phyloP scores from a whole-genome alignment of 2,888 invertebrate species.

The Chrysolina haemoptera region DNA sequence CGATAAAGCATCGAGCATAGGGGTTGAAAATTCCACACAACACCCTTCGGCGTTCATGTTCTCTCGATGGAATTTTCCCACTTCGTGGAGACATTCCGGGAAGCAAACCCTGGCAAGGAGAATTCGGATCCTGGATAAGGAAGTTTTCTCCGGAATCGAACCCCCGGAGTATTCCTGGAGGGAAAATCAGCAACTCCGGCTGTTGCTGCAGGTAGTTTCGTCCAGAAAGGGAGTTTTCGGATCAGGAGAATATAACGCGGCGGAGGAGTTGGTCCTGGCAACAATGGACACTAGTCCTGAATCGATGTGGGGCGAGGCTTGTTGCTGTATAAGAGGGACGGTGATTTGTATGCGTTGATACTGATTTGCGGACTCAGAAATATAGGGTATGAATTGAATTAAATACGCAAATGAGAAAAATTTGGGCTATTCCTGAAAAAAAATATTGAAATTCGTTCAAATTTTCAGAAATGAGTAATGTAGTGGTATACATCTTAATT shows the following conservation, averaged over 20 bases:
- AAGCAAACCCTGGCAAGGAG: constrained; percentile 9
- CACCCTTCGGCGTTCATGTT: background rate
- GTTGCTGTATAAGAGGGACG: background rate
- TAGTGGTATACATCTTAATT: too few species aligned
- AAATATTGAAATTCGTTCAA: too few species aligned
- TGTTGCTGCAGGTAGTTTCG: constrained; percentile 23
- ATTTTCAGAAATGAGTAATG: too few species aligned
- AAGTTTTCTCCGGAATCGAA: constrained; percentile 21
- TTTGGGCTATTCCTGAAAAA: too few species aligned
- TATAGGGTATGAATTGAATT: background rate
- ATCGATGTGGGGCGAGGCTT: constrained; percentile 4
- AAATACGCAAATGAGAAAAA: too few species aligned
- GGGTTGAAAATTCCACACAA: background rate
- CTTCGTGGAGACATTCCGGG: constrained; percentile 9
- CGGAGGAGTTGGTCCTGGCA: constrained; percentile 3
- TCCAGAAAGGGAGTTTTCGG: constrained; percentile 29
- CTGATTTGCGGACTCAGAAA: background rate
- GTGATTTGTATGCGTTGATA: background rate
- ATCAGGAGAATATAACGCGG: constrained; percentile 19
- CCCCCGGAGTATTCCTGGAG: constrained; percentile 25
- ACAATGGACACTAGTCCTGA: constrained; percentile 15
- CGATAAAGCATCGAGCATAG: background rate
- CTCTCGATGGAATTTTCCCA: background rate
- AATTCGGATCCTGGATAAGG: constrained; percentile 15
- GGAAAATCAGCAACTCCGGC: constrained; percentile 20